Evolutionary conservation across 2,888 invertebrate species (phyloP).

Genomic region (Psococerastis gibbosa): DNA sequence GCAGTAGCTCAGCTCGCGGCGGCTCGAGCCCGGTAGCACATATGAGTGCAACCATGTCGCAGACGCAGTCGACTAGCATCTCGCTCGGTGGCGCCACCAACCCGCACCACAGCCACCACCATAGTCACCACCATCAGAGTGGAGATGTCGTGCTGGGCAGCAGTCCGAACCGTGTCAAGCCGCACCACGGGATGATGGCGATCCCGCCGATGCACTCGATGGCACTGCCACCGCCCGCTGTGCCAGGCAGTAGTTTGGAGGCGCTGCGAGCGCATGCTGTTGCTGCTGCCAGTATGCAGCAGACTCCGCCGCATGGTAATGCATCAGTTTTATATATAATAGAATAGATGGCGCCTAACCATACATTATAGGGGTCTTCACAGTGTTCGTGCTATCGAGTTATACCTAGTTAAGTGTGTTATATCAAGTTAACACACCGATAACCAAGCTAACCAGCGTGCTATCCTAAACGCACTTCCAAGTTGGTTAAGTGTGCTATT

Average conservation of each 20-base stretch:
- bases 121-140: constrained; percentile 43
- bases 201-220: constrained; percentile 12
- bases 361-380: too few species aligned
- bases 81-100: constrained; percentile 25
- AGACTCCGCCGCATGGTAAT: constrained; percentile 22
- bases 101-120: constrained; percentile 36
- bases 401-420: too few species aligned
- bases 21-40: constrained; percentile 17
- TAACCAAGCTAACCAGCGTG: too few species aligned
- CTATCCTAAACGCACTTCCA: too few species aligned
- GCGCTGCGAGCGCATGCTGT: constrained; percentile 57
- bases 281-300: constrained; percentile 34
- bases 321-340: too few species aligned
- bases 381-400: too few species aligned
- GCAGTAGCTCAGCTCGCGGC: constrained; percentile 27
- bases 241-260: constrained; percentile 46
- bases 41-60: constrained; percentile 34
- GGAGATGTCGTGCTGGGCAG: constrained; percentile 26
- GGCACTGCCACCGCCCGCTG: constrained; percentile 30
- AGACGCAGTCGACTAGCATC: constrained; percentile 28
- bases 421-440: too few species aligned
- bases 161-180: constrained; percentile 31
- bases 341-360: too few species aligned
- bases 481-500: too few species aligned
- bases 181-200: constrained; percentile 27